phyloP scores from a whole-genome alignment of 2,888 invertebrate species.

The Zaprionus lineosus region DNA sequence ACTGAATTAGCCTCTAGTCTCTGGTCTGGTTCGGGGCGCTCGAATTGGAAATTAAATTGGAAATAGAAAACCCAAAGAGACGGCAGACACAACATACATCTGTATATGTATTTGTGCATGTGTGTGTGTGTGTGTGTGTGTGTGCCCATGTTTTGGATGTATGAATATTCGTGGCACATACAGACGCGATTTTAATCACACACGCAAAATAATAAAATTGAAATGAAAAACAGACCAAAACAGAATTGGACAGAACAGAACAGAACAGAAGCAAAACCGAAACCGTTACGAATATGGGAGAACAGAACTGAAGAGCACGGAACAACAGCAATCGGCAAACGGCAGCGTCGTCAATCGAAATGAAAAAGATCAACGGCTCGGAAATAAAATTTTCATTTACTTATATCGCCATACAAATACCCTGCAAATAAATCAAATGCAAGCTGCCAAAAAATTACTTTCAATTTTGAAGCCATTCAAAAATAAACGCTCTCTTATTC shows the following conservation, averaged over 20 bases:
- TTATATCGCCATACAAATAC: slow-evolving; percentile 8
- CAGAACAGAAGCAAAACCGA: slow-evolving; percentile 3
- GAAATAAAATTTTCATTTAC: neutral
- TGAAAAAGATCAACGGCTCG: slow-evolving; percentile 28
- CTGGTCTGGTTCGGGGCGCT: slow-evolving; percentile 35
- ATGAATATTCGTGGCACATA: slow-evolving; percentile 8
- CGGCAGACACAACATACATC: slow-evolving; percentile 19
- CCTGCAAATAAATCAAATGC: slow-evolving; percentile 10
- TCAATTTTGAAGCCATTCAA: no score
- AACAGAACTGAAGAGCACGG: slow-evolving; percentile 11
- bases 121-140: neutral
- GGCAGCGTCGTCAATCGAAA: slow-evolving; percentile 20
- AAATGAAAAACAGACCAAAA: slow-evolving; percentile 48
- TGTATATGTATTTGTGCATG: neutral
- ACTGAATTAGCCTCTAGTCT: slow-evolving; percentile 40
- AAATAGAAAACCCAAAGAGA: slow-evolving; percentile 61
- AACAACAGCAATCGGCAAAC: slow-evolving; percentile 1
- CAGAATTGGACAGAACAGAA: slow-evolving; percentile 13
- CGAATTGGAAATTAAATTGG: slow-evolving; percentile 68
- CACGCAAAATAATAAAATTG: slow-evolving; percentile 65
- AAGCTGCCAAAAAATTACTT: no score
- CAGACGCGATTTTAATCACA: slow-evolving; percentile 60
- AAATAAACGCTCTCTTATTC: no score
- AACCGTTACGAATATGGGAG: neutral
- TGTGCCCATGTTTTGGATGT: neutral